Evolutionary conservation across 2,113 vertebrate genomes (phyloP), one percentile per base, ranked within the genome.

Genomic region (Terrapene triunguis): DNA sequence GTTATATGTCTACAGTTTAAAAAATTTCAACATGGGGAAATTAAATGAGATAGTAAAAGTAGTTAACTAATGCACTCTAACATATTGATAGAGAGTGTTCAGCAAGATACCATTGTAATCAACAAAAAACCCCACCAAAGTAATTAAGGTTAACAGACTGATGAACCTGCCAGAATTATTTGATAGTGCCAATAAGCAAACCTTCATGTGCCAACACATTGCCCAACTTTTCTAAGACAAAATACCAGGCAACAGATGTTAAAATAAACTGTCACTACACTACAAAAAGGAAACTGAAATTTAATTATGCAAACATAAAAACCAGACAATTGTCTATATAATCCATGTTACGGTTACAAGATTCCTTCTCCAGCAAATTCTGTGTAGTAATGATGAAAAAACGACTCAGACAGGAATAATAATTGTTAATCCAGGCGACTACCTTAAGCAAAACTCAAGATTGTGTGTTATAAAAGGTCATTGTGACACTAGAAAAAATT

Each of bases 161-260:
- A 95, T 59, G 94, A 96, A 96, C 85, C 90, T 96, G 94, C 89
- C 95, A 91, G 91, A 93, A 97, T 91, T 82, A 82, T 94, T 87
- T 88, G 83, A 94, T 59, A 95, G 44, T 80, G 94, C 96, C 96
- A 93, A 96, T 83, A 94, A 94, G 86, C 76, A 97, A 89, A 96
- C 94, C 32, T 89, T 87, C 86, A 53, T 22, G 19, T 35, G 51
- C 95, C 89, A 97, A 95, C 83, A 94, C 81, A 94, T 94, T 96
- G 87, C 88, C 84, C 88, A 95, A 84, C 42, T 59, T 62, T 93
- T 84, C 85, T 3, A 9, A 44, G 7, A 7, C 5, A 22, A 55
- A 50, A 95, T 85, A 47, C 5, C 42, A 82, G 69, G 72, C 76
- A 97, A 69, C 62, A 94, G 90, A 72, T 47, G 76, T 38, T 87